Conservation (phyloP, 2,797 vertebrate species). For the Melanotaenia trifasciata region DNA sequence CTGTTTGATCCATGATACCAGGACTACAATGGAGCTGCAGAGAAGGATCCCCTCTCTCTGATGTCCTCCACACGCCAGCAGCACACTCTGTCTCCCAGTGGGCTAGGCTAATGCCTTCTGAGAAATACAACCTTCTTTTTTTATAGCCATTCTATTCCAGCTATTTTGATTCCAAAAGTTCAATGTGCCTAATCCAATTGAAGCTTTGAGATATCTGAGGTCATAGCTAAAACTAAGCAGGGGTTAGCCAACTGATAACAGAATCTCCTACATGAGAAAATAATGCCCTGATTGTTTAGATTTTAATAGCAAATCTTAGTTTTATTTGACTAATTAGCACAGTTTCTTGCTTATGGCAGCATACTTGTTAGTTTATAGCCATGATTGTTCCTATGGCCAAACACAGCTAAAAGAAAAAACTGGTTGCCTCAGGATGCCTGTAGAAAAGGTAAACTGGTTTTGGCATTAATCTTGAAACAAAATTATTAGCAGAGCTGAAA, state of each 20-base stretch:
- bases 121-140: conserved; percentile 69
- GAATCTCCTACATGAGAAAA: conserved; percentile 36
- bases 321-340: neutral
- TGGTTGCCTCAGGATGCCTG: neutral
- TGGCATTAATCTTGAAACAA: too few species aligned
- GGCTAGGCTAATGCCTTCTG: conserved; percentile 62
- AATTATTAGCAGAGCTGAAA: too few species aligned
- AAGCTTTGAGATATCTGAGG: conserved; percentile 58
- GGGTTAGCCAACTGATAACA: conserved; percentile 42
- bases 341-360: neutral
- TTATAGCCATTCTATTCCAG: conserved; percentile 54
- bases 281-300: conserved; percentile 13
- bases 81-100: conserved; percentile 58
- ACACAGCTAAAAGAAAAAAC: neutral
- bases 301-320: neutral
- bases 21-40: conserved; percentile 73
- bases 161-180: conserved; percentile 59
- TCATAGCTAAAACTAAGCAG: conserved; percentile 41
- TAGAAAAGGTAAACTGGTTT: too few species aligned
- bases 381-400: neutral
- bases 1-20: conserved; percentile 80
- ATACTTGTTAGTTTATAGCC: neutral
- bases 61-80: conserved; percentile 65
- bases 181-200: conserved; percentile 67
- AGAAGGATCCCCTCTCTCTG: conserved; percentile 72